A percentile compares a stretch with the other conserved stretches of the same genome.
Conservation (phyloP, 2,888 invertebrate species). For the Pollenia labialis region DNA sequence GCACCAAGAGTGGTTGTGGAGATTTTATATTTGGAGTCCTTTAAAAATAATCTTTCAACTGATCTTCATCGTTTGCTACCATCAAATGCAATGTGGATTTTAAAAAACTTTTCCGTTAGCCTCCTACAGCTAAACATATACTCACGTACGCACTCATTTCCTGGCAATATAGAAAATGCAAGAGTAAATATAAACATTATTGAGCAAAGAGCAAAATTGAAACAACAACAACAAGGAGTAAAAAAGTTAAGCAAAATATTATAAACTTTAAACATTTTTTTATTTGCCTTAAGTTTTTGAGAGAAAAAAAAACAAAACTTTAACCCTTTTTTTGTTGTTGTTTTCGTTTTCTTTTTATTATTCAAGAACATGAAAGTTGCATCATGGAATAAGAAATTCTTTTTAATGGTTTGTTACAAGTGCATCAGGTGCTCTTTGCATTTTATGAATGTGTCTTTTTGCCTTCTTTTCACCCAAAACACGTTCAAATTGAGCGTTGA, state of each 20-base stretch:
- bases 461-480: slow-evolving; percentile 54
- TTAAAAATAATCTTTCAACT: too few species aligned
- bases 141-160: background rate
- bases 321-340: slow-evolving; percentile 12
- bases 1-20: too few species aligned
- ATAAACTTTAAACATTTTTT: slow-evolving; percentile 57
- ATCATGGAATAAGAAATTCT: slow-evolving; percentile 68
- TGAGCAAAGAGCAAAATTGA: slow-evolving; percentile 52
- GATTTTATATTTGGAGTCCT: too few species aligned
- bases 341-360: slow-evolving; percentile 30
- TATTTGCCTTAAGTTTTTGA: slow-evolving; percentile 1
- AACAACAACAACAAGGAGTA: slow-evolving; percentile 9
- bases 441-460: slow-evolving; percentile 56
- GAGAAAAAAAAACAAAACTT: background rate
- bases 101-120: background rate
- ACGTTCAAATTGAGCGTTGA: slow-evolving; percentile 73
- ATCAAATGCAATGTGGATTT: too few species aligned
- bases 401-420: slow-evolving; percentile 72
- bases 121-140: background rate
- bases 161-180: slow-evolving; percentile 46
- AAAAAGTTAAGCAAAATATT: slow-evolving; percentile 46
- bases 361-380: slow-evolving; percentile 55
- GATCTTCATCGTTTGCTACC: too few species aligned
- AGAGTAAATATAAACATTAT: slow-evolving; percentile 60
- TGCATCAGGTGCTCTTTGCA: slow-evolving; percentile 72